Evolutionary conservation across 2,113 vertebrate species (phyloP).

Genomic region (Microcebus tavaratra): DNA sequence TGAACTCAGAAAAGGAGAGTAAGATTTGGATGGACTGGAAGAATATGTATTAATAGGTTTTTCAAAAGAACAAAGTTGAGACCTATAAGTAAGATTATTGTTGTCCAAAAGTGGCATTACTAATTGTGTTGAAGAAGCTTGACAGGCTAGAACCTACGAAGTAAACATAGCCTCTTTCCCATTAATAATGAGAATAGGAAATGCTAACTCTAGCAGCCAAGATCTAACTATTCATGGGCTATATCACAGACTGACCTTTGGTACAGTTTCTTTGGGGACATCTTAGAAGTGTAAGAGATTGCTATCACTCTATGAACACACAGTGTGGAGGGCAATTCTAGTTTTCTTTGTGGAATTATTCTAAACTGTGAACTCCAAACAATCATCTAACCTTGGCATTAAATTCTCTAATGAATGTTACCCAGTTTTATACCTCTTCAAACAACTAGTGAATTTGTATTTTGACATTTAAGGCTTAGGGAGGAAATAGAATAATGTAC

Average conservation of each 20-base stretch:
- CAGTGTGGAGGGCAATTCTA: neutral
- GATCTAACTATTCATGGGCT: rapidly evolving
- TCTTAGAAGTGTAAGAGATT: neutral
- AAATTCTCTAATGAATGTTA: neutral
- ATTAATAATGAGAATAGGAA: neutral
- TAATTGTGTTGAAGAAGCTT: neutral
- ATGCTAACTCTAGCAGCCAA: neutral
- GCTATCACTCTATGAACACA: neutral
- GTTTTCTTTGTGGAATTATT: neutral
- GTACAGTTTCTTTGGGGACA: neutral
- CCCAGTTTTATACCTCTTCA: neutral
- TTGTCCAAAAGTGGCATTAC: neutral
- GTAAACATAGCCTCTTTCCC: neutral
- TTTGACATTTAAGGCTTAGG: neutral
- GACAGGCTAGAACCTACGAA: neutral
- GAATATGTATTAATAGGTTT: neutral
- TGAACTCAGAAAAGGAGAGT: neutral
- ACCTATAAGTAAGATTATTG: neutral
- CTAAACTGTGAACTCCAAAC: neutral
- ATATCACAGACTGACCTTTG: neutral
- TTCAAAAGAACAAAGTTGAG: neutral
- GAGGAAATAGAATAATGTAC: neutral
- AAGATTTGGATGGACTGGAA: neutral
- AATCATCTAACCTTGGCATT: neutral
- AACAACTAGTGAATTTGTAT: neutral